These are phyloP conservation scores for Acanthaster planci DNA, from an alignment of 35 echinoderm and acorn worm genomes.

Conservation along the genomic window DNA sequence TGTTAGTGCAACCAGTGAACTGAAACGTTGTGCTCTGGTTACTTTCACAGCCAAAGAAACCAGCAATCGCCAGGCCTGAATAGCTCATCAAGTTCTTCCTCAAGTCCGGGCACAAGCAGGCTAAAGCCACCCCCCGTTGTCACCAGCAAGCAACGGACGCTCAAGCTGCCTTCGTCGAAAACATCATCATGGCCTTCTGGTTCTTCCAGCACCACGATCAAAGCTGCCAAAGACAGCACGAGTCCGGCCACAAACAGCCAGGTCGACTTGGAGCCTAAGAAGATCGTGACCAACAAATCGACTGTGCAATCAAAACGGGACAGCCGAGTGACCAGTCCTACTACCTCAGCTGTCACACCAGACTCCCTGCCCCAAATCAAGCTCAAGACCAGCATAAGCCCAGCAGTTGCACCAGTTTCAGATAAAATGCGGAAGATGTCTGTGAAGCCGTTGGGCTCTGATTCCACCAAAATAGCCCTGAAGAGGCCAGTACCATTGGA, in stretches of 20 bases:
- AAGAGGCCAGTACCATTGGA: slow-evolving; percentile 2
- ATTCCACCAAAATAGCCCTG: neutral
- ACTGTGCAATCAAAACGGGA: neutral
- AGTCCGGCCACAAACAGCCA: neutral
- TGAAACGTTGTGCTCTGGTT: no score
- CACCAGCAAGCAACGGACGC: neutral
- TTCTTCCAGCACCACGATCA: neutral
- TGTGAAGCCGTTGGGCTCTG: neutral
- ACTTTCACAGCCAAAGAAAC: no score
- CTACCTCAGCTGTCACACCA: neutral
- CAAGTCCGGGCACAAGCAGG: neutral
- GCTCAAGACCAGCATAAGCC: neutral
- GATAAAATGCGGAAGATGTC: neutral
- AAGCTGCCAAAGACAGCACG: neutral
- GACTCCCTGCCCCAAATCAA: neutral
- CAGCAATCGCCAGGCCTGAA: no score
- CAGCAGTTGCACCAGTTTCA: neutral
- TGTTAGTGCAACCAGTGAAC: no score
- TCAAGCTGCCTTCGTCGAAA: neutral
- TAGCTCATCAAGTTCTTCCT: no score
- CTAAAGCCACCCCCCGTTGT: slow-evolving; percentile 2
- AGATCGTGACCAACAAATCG: neutral
- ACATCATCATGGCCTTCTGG: no score
- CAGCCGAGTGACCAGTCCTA: neutral
- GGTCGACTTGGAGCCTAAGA: neutral